phyloP scores from a whole-genome alignment of 2,888 invertebrate genomes.

The Pyrrhia umbra region DNA sequence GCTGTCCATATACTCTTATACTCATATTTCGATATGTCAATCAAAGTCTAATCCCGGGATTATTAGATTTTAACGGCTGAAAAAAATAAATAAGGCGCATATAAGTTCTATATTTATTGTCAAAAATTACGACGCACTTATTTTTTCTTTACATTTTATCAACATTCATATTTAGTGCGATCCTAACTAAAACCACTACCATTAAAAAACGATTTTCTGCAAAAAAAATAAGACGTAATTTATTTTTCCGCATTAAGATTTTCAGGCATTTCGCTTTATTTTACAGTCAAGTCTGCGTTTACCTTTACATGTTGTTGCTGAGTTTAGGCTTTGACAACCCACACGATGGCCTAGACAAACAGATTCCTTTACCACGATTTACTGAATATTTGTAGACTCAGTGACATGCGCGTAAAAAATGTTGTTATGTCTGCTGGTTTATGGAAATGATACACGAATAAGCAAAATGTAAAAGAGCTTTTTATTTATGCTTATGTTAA shows the following conservation, averaged over 20 bases:
- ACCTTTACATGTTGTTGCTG: slow-evolving; percentile 60
- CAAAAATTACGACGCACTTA: too few species aligned
- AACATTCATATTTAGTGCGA: too few species aligned
- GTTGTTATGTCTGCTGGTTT: slow-evolving; percentile 18
- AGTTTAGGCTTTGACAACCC: slow-evolving; percentile 70
- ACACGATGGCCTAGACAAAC: slow-evolving; percentile 75
- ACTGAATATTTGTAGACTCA: slow-evolving; percentile 57
- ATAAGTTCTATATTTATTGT: too few species aligned
- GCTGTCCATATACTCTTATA: background rate
- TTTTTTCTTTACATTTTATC: too few species aligned
- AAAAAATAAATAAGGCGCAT: too few species aligned
- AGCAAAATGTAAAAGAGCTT: background rate
- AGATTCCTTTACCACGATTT: slow-evolving; percentile 66
- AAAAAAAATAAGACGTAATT: background rate
- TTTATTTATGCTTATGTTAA: background rate
- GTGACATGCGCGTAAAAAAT: slow-evolving; percentile 35
- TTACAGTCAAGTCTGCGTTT: slow-evolving; percentile 4
- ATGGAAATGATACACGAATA: background rate
- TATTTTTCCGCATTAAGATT: background rate
- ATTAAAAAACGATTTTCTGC: background rate
- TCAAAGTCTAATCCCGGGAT: too few species aligned
- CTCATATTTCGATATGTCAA: background rate
- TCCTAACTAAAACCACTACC: background rate
- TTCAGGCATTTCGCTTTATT: background rate
- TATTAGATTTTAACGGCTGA: too few species aligned